Conservation (phyloP, 2,113 vertebrate genomes). For the Mus pahari region DNA sequence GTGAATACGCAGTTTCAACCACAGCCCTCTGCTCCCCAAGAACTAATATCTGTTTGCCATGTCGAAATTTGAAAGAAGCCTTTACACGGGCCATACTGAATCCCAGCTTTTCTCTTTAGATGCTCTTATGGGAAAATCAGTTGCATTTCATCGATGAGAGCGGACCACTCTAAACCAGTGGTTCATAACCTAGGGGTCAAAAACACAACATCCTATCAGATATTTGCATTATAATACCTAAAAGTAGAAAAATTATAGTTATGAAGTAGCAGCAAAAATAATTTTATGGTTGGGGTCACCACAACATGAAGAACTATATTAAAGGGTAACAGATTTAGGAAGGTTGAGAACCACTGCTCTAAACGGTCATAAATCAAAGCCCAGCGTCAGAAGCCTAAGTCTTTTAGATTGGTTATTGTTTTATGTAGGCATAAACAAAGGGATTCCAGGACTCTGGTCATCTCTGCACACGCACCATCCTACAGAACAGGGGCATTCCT, state of each 20-base stretch:
- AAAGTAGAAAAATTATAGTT: not conserved
- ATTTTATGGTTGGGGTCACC: not conserved
- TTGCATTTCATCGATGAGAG: not conserved
- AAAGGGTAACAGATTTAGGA: not conserved
- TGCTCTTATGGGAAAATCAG: not conserved
- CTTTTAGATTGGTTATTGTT: slow-evolving; percentile 1
- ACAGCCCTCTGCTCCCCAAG: not conserved
- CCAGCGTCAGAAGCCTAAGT: not conserved
- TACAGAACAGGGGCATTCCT: not conserved
- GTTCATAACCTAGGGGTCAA: not conserved
- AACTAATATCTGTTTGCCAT: not conserved
- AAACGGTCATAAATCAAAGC: not conserved
- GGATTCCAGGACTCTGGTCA: not conserved
- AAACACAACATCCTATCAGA: not conserved
- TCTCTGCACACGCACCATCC: fast-evolving
- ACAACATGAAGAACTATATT: not conserved
- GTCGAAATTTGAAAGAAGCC: not conserved
- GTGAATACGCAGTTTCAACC: not conserved
- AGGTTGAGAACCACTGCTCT: not conserved
- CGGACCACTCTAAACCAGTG: not conserved
- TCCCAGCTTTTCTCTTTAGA: not conserved
- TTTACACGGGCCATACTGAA: not conserved
- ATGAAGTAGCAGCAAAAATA: not conserved
- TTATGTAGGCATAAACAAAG: not conserved
- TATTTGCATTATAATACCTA: not conserved